phyloP scores from a whole-genome alignment of 2,113 vertebrate genomes.

The Catagonus wagneri region DNA sequence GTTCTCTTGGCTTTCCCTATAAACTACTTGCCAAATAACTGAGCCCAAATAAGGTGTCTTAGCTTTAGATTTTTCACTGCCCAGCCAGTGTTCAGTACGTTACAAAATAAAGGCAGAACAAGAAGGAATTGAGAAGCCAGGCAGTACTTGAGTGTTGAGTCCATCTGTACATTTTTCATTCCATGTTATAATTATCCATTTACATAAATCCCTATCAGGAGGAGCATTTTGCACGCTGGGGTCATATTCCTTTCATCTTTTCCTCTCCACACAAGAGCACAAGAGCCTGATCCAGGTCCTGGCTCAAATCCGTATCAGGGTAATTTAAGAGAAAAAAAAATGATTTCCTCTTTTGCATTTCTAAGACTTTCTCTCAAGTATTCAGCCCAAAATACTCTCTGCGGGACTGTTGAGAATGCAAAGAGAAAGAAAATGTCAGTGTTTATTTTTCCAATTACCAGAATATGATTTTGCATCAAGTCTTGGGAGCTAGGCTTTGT shows the following conservation, averaged over 20 bases:
- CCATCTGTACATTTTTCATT: not conserved
- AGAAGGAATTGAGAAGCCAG: not conserved
- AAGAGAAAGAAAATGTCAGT: not conserved
- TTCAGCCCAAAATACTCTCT: not conserved
- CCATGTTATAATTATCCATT: not conserved
- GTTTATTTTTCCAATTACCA: not conserved
- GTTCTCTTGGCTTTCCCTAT: not conserved
- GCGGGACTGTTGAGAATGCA: not conserved
- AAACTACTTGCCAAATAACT: not conserved
- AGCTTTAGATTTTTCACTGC: slow-evolving; percentile 1
- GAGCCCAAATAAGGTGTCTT: not conserved
- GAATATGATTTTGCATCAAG: not conserved
- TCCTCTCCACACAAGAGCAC: not conserved
- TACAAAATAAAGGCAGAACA: not conserved
- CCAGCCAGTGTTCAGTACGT: not conserved
- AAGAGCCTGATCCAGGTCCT: not conserved
- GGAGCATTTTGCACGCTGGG: not conserved
- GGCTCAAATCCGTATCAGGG: not conserved
- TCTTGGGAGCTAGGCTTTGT: not conserved
- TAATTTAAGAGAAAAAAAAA: not conserved
- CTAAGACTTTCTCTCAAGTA: not conserved
- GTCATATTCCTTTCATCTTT: not conserved
- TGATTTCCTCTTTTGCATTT: not conserved
- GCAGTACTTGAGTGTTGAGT: not conserved
- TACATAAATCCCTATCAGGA: not conserved